phyloP scores from a whole-genome alignment of 2,888 invertebrate genomes.

The Lamellibrachia columna region DNA sequence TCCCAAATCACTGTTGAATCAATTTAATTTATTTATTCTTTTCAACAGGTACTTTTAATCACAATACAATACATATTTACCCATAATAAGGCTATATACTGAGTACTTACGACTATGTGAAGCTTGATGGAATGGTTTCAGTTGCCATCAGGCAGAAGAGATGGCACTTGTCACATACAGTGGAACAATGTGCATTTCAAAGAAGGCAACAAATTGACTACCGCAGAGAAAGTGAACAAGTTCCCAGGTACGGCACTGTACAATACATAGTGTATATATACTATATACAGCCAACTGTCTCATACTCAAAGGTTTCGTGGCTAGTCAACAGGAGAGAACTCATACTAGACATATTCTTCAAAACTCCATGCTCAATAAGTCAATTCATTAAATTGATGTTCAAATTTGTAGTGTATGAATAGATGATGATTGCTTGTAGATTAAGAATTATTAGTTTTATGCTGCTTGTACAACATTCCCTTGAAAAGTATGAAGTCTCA shows the following conservation, averaged over 20 bases:
- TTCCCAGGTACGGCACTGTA: conserved; percentile 61
- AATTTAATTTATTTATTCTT: background rate
- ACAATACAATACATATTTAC: background rate
- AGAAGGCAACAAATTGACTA: conserved; percentile 61
- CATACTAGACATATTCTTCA: no score
- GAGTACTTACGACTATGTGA: background rate
- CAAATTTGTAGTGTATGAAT: no score
- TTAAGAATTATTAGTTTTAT: no score
- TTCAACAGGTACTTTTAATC: background rate
- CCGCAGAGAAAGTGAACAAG: conserved; percentile 66
- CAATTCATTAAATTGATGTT: no score
- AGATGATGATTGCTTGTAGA: no score
- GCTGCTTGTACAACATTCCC: no score
- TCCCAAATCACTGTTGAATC: background rate
- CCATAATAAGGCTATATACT: background rate
- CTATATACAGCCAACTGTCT: no score
- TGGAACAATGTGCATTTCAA: conserved; percentile 67
- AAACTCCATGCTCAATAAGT: no score
- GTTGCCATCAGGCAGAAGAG: conserved; percentile 60
- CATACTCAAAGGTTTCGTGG: no score
- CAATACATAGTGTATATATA: no score
- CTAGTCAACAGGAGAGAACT: no score
- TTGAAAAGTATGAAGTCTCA: no score
- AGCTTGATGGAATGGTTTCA: conserved; percentile 43
- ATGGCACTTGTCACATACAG: conserved; percentile 65